These are phyloP conservation scores for Brotogeris chrysoptera DNA, from an alignment of 2,797 vertebrate species.

Conservation along the genomic window DNA sequence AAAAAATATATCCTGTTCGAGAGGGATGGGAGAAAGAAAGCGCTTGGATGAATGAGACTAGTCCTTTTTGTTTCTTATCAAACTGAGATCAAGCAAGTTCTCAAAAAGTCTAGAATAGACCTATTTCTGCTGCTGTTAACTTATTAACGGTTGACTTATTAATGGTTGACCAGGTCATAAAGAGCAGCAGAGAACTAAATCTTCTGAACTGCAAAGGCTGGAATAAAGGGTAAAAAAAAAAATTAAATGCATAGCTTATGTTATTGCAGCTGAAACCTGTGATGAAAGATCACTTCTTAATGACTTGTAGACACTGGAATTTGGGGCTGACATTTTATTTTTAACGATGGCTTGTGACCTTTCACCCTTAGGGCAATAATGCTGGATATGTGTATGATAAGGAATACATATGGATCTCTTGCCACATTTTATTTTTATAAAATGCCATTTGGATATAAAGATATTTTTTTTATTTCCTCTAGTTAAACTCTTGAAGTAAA, in stretches of 20 bases:
- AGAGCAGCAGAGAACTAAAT: not conserved
- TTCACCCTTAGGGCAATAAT: not conserved
- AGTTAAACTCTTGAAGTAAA: constrained; percentile 56
- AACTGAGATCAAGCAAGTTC: not conserved
- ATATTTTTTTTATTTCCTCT: not conserved
- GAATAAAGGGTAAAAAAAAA: not conserved
- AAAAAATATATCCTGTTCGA: not conserved
- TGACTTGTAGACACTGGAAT: not conserved
- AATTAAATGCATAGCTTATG: fast-evolving
- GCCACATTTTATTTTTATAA: too few relatives aligned
- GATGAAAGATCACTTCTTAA: not conserved
- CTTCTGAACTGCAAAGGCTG: not conserved
- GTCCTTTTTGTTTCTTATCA: not conserved
- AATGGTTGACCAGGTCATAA: not conserved
- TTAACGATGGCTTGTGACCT: not conserved
- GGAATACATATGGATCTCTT: not conserved
- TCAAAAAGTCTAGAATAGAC: not conserved
- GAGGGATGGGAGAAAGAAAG: not conserved
- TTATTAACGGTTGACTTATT: not conserved
- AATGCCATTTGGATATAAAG: not conserved
- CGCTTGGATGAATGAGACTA: not conserved
- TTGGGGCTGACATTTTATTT: not conserved
- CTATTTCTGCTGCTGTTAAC: not conserved
- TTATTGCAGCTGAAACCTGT: not conserved
- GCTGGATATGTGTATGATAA: not conserved